Conservation (phyloP, 2,113 vertebrate species). For the Trochalopteron elliotii region DNA sequence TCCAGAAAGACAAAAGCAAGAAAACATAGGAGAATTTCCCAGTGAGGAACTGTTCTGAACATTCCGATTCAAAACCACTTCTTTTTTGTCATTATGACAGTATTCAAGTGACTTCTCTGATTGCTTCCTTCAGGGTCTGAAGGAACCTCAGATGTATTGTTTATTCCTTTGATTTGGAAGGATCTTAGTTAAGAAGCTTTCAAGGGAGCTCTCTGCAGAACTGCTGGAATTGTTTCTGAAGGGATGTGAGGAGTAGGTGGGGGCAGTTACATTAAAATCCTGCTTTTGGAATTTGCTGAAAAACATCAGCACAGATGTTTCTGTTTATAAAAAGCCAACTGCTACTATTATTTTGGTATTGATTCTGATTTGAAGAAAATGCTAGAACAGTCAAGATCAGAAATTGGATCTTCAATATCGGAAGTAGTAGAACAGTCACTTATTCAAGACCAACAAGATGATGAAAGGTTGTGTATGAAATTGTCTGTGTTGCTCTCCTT, state of each 20-base stretch:
- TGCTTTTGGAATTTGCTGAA: neutral
- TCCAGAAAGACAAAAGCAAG: neutral
- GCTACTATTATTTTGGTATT: neutral
- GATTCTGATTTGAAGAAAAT: slow-evolving; percentile 16
- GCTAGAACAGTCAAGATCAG: neutral
- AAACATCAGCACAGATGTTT: neutral
- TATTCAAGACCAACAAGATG: neutral
- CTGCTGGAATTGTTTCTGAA: neutral
- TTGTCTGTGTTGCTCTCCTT: neutral
- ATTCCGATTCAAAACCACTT: neutral
- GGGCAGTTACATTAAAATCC: neutral
- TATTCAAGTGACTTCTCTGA: neutral
- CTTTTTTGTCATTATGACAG: neutral
- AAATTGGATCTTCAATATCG: neutral
- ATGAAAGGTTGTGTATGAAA: neutral
- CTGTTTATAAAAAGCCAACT: neutral
- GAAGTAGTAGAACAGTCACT: neutral
- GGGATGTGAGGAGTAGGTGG: neutral
- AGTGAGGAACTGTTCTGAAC: neutral
- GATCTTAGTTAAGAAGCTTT: neutral
- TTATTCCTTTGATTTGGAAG: slow-evolving; percentile 2
- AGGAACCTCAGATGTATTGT: neutral
- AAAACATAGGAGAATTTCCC: neutral
- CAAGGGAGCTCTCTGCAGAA: neutral
- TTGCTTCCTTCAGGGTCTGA: neutral